Base-by-base conservation (phyloP, 2,113 vertebrate genomes). In the Tylochromis polylepis region DNA sequence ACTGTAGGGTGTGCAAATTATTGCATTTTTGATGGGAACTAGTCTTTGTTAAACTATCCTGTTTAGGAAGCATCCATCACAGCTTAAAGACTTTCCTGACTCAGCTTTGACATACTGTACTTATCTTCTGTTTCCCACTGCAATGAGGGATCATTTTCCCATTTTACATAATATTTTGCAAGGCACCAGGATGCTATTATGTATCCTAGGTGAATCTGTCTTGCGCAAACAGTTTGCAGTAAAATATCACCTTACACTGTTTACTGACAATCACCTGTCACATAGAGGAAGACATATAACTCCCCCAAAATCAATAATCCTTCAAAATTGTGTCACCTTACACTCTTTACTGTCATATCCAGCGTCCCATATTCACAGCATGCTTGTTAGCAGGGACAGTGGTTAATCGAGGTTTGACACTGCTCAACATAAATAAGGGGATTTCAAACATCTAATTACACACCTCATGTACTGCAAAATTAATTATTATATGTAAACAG, bases 391-490 rank as follows among this genome's bases (percentile, higher is more conserved):
- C 65, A 3, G 59, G 12, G 36, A 77, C 79, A 53, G 83, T 59
- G 27, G 79, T 85, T 88, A 59, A 93, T 91, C 86, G 81, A 5
- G 29, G 65, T 87, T 70, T 89, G 86, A 85, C 79, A 78, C 34
- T 0, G 14, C 41, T 81, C 65, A 41, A 75, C 77, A 83, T 81
- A 57, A 88, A 91, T 67, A 85, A 83, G 70, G 57, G 87, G 70
- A 90, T 92, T 60, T 57, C 72, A 87, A 67, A 91, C 70, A 91
- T 91, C 53, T 81, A 91, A 95, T 93, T 91, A 89, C 85, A 91
- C 87, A 88, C 62, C 72, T 88, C 59, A 3, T 88, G 80, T 84
- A 55, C 75, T 1, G 20, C 81, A 81, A 77, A 84, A 62, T 89
- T 65, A 90, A 88, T 86, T 83, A 29, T 82, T 43, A 20, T 72